These are phyloP conservation scores for Caenorhabditis becei DNA, from an alignment of 2,888 invertebrate species.

Conservation along the genomic window DNA sequence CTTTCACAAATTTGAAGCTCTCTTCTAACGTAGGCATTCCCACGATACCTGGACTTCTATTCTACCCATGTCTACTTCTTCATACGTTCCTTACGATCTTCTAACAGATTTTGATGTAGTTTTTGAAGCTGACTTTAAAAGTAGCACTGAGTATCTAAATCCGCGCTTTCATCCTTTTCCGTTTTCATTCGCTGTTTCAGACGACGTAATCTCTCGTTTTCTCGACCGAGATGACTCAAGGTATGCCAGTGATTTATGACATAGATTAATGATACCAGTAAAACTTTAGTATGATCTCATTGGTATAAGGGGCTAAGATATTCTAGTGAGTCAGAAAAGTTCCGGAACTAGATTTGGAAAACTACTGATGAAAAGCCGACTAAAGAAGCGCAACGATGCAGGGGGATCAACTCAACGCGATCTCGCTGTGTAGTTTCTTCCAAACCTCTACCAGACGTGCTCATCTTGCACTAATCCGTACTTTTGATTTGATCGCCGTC, in stretches of 20 bases:
- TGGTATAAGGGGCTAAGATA: not conserved
- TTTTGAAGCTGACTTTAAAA: no score
- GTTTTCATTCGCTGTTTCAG: conserved; percentile 34
- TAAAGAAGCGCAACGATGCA: not conserved
- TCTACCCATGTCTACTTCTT: no score
- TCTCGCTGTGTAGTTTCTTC: conserved; percentile 11
- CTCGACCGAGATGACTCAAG: conserved; percentile 36
- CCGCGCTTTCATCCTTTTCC: not conserved
- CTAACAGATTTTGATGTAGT: no score
- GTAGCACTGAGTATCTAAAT: not conserved
- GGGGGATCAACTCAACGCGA: conserved; percentile 22
- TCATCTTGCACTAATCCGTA: conserved; percentile 54
- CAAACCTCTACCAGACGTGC: conserved; percentile 49
- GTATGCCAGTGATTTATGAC: conserved; percentile 45
- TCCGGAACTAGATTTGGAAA: not conserved
- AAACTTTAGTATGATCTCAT: conserved; percentile 9
- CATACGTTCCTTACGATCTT: no score
- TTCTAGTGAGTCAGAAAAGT: not conserved
- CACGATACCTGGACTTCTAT: no score
- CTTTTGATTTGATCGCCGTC: conserved; percentile 24
- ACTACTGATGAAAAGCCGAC: no score
- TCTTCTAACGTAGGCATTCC: no score
- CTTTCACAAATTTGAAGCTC: not conserved
- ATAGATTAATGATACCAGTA: conserved; percentile 38
- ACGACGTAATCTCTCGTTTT: conserved; percentile 31